These are phyloP conservation scores for Lycophotia porphyrea DNA, from an alignment of 2,888 invertebrate genomes.

Conservation along the genomic window DNA sequence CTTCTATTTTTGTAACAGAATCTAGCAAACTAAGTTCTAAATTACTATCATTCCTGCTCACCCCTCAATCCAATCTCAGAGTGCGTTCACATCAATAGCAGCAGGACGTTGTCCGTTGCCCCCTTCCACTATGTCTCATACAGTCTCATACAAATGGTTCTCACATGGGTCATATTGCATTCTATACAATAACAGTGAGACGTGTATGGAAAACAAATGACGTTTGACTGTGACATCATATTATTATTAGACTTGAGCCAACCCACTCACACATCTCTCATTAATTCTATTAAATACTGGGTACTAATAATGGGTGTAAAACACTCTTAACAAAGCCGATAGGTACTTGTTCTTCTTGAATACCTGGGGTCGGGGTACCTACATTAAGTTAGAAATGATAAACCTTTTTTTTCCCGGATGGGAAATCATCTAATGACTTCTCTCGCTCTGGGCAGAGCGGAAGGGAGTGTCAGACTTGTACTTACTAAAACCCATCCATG, in stretches of 20 bases:
- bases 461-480: no score
- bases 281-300: background rate
- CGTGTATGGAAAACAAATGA: conserved; percentile 22
- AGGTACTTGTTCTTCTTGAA: background rate
- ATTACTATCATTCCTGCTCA: background rate
- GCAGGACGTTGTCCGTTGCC: conserved; percentile 12
- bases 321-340: background rate
- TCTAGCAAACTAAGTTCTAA: background rate
- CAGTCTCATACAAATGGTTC: conserved; percentile 15
- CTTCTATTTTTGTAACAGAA: background rate
- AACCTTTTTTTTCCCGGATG: no score
- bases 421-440: no score
- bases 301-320: background rate
- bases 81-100: background rate
- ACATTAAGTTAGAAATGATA: no score
- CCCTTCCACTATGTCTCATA: conserved; percentile 19
- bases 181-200: conserved; percentile 5
- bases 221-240: conserved; percentile 23
- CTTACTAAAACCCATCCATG: no score
- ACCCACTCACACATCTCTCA: background rate
- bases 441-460: no score
- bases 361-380: no score
- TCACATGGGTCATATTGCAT: conserved; percentile 19
- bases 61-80: background rate
- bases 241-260: background rate